Evolutionary conservation across 2,113 vertebrate genomes (phyloP), one percentile per base, ranked within the genome.

Genomic region (Cervus canadensis): DNA sequence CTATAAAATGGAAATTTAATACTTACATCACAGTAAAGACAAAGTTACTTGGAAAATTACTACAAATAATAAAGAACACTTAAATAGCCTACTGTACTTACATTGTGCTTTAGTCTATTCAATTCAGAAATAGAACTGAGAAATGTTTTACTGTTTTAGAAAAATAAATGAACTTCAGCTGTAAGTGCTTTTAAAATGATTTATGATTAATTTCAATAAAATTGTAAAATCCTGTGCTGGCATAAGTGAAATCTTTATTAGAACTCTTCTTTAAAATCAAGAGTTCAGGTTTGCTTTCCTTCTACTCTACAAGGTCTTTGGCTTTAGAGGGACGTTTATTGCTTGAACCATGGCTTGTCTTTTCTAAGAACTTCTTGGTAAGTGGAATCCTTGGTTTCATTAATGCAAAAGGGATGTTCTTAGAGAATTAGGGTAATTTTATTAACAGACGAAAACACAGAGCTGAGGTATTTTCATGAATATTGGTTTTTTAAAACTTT

Each of bases 371-470:
- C 0, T 1, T 43, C 45, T 89, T 97, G 96, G 52, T 0, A 9
- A 95, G 84, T 16, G 4, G 91, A 50, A 84, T 95, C 14, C 59
- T 67, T 76, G 36, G 50, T 94, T 96, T 98, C 76, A 50, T 92
- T 96, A 88, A 6, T 89, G 78, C 28, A 84, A 85, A 8, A 2
- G 60, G n/a, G 5, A 90, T 40, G 0, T 25, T 36, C 0, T 13
- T 7, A 89, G 56, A 25, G 94, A 95, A 19, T 3, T 96, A 94
- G 64, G 56, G 83, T 97, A 95, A 96, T 96, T 97, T 83, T 98
- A 96, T 97, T 95, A 94, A 97, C 21, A 54, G 6, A 78, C 19
- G 93, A 90, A 67, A 59, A 8, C 11, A 0, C 0, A 88, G 3
- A 57, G 23, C 0, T 26, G 19, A 11, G 62, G 9, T 89, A 71